These are phyloP conservation scores for Peucedramus taeniatus DNA, from an alignment of 2,113 vertebrate species.

Conservation along the genomic window DNA sequence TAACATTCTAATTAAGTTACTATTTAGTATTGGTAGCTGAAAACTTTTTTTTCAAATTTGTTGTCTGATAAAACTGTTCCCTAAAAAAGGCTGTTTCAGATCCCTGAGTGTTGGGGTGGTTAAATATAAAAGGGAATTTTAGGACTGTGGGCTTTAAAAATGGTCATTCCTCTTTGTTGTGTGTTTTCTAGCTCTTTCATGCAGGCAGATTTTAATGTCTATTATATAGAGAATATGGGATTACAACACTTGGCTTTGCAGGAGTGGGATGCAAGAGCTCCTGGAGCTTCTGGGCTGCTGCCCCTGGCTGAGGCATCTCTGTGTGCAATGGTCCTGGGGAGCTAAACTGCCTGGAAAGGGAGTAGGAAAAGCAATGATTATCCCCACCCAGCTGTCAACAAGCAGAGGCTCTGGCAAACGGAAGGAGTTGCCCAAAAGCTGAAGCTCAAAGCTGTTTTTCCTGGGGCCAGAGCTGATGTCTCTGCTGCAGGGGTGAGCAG, in stretches of 20 bases:
- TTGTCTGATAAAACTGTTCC: not conserved
- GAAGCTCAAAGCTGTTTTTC: not conserved
- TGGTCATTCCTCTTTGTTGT: not conserved
- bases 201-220: not conserved
- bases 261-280: not conserved
- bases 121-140: not conserved
- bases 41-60: not conserved
- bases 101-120: not conserved
- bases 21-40: not conserved
- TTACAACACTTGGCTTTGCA: not conserved
- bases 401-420: not conserved
- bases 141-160: not conserved
- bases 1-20: not conserved
- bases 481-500: not conserved
- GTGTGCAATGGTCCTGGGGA: rapidly evolving
- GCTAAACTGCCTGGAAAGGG: not conserved
- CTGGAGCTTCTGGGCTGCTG: not conserved
- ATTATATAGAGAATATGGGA: not conserved
- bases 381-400: not conserved
- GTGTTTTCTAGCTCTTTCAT: not conserved
- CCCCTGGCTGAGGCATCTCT: not conserved
- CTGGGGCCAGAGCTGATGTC: not conserved
- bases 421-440: not conserved
- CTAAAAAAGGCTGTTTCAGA: not conserved
- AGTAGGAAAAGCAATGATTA: not conserved